Percentiles rank a stretch among this genome's conserved stretches.
Evolutionary conservation across 2,113 vertebrate species (phyloP).

Genomic region (Lepidothrix coronata): DNA sequence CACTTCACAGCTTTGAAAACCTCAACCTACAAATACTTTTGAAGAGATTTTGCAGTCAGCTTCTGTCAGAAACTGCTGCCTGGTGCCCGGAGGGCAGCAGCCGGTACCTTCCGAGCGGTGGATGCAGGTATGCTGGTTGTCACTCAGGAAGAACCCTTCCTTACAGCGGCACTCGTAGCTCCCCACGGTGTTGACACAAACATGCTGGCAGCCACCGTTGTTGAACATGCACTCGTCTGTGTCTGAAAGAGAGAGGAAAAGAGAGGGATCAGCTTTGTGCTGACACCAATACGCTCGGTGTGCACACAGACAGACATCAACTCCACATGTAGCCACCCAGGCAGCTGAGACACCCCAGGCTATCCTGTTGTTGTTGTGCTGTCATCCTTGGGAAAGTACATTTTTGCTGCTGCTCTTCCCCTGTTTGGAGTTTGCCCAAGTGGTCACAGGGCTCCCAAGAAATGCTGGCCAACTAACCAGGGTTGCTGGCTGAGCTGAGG

Average conservation of each 20-base stretch:
- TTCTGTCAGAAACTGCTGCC: neutral
- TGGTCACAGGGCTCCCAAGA: neutral
- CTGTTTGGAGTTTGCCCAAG: neutral
- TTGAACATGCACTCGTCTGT: slow-evolving; percentile 87
- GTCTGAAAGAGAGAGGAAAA: slow-evolving; percentile 59
- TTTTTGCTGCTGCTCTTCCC: neutral
- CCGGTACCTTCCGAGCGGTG: slow-evolving; percentile 90
- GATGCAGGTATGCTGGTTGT: slow-evolving; percentile 98
- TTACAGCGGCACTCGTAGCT: slow-evolving; percentile 96
- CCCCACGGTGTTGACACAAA: slow-evolving; percentile 92
- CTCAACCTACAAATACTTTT: neutral
- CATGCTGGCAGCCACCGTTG: slow-evolving; percentile 95
- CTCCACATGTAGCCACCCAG: fast-evolving
- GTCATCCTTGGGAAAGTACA: neutral
- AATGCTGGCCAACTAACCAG: neutral
- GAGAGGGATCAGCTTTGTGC: neutral
- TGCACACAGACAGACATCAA: fast-evolving
- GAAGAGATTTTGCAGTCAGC: neutral
- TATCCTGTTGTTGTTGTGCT: fast-evolving
- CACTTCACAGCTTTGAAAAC: neutral
- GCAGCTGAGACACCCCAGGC: neutral
- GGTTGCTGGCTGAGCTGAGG: neutral
- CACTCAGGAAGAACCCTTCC: slow-evolving; percentile 94
- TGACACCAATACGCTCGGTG: neutral
- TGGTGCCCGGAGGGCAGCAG: neutral